phyloP scores from a whole-genome alignment of 53 echinoderm and acorn worm genomes.

The Zoroaster sp. region DNA sequence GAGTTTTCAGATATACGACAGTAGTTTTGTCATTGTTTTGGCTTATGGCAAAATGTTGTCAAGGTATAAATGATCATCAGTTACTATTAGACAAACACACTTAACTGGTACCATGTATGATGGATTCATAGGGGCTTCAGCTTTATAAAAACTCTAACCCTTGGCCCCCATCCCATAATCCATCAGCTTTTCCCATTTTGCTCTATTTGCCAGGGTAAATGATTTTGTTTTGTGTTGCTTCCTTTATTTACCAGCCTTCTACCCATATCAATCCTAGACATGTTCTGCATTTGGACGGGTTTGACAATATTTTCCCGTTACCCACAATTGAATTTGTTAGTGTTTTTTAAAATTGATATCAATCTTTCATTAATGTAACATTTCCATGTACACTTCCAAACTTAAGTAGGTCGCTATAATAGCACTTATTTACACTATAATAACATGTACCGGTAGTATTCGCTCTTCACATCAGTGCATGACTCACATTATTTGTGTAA shows the following conservation, averaged over 20 bases:
- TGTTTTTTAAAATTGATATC: neutral
- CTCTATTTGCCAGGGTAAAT: too few relatives aligned
- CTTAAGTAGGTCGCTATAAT: neutral
- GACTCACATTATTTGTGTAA: neutral
- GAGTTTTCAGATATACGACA: neutral
- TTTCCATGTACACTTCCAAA: neutral
- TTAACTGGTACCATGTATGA: neutral
- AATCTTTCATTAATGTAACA: neutral
- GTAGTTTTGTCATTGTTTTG: neutral
- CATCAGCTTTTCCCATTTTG: too few relatives aligned
- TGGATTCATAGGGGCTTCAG: neutral
- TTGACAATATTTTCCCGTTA: too few relatives aligned
- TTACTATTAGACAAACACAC: neutral
- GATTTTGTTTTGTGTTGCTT: neutral
- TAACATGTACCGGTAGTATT: neutral
- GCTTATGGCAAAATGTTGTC: neutral
- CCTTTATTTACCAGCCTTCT: neutral
- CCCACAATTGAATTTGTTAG: neutral
- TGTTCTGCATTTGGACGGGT: too few relatives aligned
- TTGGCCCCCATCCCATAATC: too few relatives aligned
- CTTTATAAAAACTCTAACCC: too few relatives aligned
- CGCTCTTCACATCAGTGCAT: neutral
- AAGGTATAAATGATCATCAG: too few relatives aligned
- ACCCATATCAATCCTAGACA: neutral
- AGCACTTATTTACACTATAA: neutral